These are phyloP conservation scores for Euwallacea fornicatus DNA, from an alignment of 1,140 invertebrate genomes.

Conservation along the genomic window DNA sequence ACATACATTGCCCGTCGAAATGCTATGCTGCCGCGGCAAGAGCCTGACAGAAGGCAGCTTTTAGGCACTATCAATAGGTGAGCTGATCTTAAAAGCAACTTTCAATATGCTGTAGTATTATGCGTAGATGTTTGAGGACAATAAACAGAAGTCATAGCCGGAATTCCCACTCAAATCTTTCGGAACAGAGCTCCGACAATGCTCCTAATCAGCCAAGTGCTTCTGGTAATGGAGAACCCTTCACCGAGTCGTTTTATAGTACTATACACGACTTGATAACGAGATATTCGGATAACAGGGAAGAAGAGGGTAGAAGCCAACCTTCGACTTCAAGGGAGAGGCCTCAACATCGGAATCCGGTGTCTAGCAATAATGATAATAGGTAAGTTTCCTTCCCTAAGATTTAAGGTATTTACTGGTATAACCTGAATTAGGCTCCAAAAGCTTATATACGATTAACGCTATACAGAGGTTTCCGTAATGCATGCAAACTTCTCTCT, in stretches of 20 bases:
- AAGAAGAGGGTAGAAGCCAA: slow-evolving; percentile 21
- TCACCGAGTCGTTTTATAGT: slow-evolving; percentile 24
- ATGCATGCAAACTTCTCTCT: too few species aligned
- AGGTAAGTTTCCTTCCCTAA: slow-evolving; percentile 21
- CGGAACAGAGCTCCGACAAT: slow-evolving; percentile 4
- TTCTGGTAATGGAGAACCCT: neutral
- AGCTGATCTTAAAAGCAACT: slow-evolving; percentile 2
- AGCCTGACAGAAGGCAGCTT: slow-evolving; percentile 44
- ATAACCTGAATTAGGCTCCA: neutral
- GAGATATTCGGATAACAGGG: slow-evolving; percentile 33
- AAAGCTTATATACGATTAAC: too few species aligned
- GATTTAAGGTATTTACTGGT: neutral
- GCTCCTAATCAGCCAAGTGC: neutral
- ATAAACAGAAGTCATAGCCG: slow-evolving; percentile 23
- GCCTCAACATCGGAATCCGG: slow-evolving; percentile 4
- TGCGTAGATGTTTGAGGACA: slow-evolving; percentile 36
- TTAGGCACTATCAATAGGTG: slow-evolving; percentile 39
- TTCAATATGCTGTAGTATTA: neutral
- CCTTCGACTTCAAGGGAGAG: slow-evolving; percentile 29
- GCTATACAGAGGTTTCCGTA: too few species aligned
- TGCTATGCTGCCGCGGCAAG: slow-evolving; percentile 44
- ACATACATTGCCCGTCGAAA: slow-evolving; percentile 48
- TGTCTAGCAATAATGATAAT: slow-evolving; percentile 40
- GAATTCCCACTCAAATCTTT: neutral
- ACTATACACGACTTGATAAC: slow-evolving; percentile 36